phyloP scores from a whole-genome alignment of 2,888 invertebrate species.

The Calameuta idolon region DNA sequence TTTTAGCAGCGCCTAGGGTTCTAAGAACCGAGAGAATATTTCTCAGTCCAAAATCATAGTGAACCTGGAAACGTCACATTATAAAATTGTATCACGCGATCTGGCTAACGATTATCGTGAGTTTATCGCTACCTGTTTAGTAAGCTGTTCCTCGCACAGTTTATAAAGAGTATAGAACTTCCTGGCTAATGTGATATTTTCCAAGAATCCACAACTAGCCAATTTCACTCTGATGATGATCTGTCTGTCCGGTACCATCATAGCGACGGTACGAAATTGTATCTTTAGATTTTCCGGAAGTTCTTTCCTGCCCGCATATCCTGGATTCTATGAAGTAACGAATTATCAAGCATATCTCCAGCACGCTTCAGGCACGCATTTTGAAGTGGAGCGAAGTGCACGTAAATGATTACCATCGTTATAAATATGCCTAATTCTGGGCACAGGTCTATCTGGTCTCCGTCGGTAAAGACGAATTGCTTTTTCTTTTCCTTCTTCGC shows the following conservation, averaged over 20 bases:
- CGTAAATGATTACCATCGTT: conserved; percentile 81
- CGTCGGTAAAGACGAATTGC: conserved; percentile 92
- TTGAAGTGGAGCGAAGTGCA: neutral
- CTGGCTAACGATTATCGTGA: neutral
- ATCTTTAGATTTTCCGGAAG: conserved; percentile 97
- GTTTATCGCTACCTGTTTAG: conserved; percentile 83
- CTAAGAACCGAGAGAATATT: conserved; percentile 95
- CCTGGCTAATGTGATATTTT: conserved; percentile 93
- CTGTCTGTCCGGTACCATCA: conserved; percentile 99
- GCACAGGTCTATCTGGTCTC: conserved; percentile 92
- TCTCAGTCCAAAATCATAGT: conserved; percentile 96
- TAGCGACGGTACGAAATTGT: conserved; percentile 96
- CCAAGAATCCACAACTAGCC: conserved; percentile 95
- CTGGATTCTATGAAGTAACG: conserved; percentile 82
- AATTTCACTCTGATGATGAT: conserved; percentile 97
- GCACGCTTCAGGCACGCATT: neutral
- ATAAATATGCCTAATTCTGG: conserved; percentile 97
- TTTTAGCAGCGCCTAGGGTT: conserved; percentile 91
- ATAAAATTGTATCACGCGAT: neutral
- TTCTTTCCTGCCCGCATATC: conserved; percentile 96
- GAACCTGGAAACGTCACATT: conserved; percentile 74
- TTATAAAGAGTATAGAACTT: conserved; percentile 98
- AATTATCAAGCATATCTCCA: neutral
- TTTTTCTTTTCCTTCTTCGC: conserved; percentile 95
- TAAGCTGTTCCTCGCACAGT: conserved; percentile 95